These are phyloP conservation scores for Chymomyza caudatula DNA, from an alignment of 2,888 invertebrate species.

Conservation along the genomic window DNA sequence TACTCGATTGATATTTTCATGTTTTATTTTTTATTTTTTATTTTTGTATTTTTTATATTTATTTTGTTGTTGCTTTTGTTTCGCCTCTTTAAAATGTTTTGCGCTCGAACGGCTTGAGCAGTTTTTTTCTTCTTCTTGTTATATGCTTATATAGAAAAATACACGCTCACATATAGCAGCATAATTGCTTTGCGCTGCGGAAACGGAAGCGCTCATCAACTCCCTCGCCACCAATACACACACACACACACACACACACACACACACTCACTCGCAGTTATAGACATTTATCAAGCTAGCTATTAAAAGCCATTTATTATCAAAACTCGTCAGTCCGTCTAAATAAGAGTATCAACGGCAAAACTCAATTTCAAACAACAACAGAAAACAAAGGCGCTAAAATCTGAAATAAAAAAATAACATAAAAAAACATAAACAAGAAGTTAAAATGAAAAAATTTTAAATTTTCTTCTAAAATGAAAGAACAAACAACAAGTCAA, in stretches of 20 bases:
- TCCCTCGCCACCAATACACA: slow-evolving; percentile 23
- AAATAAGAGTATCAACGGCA: slow-evolving; percentile 57
- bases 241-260: slow-evolving; percentile 12
- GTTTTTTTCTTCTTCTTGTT: slow-evolving; percentile 18
- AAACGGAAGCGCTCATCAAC: slow-evolving; percentile 69
- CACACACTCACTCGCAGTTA: slow-evolving; percentile 3
- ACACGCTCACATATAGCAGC: slow-evolving; percentile 36
- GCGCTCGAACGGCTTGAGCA: slow-evolving; percentile 62
- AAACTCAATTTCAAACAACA: slow-evolving; percentile 64
- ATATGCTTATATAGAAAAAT: not conserved
- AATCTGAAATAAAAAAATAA: slow-evolving; percentile 16
- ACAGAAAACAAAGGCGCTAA: slow-evolving; percentile 33
- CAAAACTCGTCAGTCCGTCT: slow-evolving; percentile 15
- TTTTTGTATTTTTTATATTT: not conserved
- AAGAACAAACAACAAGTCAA: slow-evolving; percentile 27
- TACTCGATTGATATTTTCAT: not conserved
- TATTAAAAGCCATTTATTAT: not conserved
- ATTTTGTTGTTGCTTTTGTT: not conserved
- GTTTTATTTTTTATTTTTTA: not conserved
- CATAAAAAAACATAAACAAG: slow-evolving; percentile 26
- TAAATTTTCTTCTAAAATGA: slow-evolving; percentile 39
- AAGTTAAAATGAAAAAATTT: slow-evolving; percentile 29
- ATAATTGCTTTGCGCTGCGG: slow-evolving; percentile 63
- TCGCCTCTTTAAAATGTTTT: slow-evolving; percentile 33
- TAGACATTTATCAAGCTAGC: not conserved